These are phyloP conservation scores for Saxicola maurus DNA, from an alignment of 2,797 vertebrate genomes.

Conservation along the genomic window DNA sequence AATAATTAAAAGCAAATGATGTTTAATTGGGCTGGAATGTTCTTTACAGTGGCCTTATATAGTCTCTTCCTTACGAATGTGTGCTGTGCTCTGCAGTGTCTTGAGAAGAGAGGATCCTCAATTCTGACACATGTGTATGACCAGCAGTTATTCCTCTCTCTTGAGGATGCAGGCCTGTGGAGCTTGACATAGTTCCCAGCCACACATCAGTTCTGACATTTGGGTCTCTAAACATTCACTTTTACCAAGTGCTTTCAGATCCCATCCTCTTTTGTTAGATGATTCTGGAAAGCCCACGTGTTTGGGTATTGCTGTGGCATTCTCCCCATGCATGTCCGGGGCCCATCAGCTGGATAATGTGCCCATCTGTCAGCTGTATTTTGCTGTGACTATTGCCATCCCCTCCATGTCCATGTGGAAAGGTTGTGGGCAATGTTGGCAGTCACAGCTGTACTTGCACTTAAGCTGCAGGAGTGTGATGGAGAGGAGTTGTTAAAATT, in stretches of 20 bases:
- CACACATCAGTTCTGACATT: not conserved
- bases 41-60: not conserved
- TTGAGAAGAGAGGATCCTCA: not conserved
- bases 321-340: accelerated
- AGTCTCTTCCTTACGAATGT: not conserved
- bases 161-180: not conserved
- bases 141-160: not conserved
- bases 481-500: not conserved
- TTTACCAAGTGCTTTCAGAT: not conserved
- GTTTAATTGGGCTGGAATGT: not conserved
- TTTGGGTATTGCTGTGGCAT: not conserved
- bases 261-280: not conserved
- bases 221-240: not conserved
- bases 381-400: not conserved
- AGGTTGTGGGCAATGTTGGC: not conserved
- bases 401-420: not conserved
- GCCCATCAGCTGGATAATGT: not conserved
- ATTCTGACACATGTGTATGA: not conserved
- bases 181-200: not conserved
- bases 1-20: not conserved
- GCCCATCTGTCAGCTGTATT: not conserved
- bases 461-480: accelerated
- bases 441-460: not conserved
- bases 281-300: accelerated
- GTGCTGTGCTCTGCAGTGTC: not conserved